Evolutionary conservation across 37 sponge, comb jelly and placozoan species (phyloP).

Genomic region (Dysidea cf. avara): DNA sequence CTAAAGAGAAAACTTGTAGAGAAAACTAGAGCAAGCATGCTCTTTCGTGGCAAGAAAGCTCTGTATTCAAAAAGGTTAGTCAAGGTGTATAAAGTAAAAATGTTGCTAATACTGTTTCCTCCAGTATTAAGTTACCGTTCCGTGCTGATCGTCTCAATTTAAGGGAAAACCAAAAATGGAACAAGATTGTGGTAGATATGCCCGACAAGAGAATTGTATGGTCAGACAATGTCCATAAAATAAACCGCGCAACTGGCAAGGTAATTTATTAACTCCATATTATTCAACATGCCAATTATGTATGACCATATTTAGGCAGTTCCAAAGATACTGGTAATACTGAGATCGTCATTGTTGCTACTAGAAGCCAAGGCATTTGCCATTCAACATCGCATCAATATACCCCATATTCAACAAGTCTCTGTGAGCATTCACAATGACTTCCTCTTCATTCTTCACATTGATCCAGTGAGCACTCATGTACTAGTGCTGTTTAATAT

Average conservation of each 20-base stretch:
- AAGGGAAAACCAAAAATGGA: slow-evolving; percentile 64
- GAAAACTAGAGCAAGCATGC: slow-evolving; percentile 68
- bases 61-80: slow-evolving; percentile 67
- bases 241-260: slow-evolving; percentile 77
- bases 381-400: slow-evolving; percentile 54
- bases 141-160: slow-evolving; percentile 59
- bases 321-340: slow-evolving; percentile 58
- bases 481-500: too few species aligned
- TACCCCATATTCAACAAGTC: slow-evolving; percentile 47
- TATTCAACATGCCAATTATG: too few species aligned
- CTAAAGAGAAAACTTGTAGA: slow-evolving; percentile 53
- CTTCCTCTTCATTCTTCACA: slow-evolving; percentile 64
- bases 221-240: slow-evolving; percentile 79
- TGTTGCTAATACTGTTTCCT: background rate
- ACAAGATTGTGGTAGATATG: slow-evolving; percentile 43
- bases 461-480: slow-evolving; percentile 53
- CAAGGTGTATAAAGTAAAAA: background rate
- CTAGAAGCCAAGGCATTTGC: slow-evolving; percentile 65
- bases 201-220: slow-evolving; percentile 73
- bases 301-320: slow-evolving; percentile 49
- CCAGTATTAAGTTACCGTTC: slow-evolving; percentile 74
- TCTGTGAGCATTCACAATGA: slow-evolving; percentile 69
- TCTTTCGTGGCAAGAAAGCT: slow-evolving; percentile 77
- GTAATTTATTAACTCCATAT: too few species aligned
- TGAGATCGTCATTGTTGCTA: slow-evolving; percentile 54